Percentiles rank a stretch among this genome's conserved stretches.
Evolutionary conservation across 2,113 vertebrate species (phyloP).

Genomic region (Lipotes vexillifer): DNA sequence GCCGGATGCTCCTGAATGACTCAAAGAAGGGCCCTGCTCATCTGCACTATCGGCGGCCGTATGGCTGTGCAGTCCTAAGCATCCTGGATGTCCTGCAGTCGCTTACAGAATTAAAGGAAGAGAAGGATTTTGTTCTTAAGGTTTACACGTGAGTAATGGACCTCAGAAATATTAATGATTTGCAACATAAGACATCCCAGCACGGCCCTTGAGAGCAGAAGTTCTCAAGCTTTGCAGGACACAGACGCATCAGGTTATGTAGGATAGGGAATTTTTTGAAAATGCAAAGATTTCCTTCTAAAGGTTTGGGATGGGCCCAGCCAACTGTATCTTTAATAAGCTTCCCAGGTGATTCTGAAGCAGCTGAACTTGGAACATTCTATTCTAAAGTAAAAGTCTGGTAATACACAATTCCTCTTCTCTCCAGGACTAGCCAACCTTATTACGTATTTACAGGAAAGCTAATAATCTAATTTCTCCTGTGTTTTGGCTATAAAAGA

Average conservation of each 20-base stretch:
- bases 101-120: slow-evolving; percentile 93
- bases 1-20: slow-evolving; percentile 95
- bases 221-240: neutral
- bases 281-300: neutral
- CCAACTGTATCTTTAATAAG: neutral
- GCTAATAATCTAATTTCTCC: neutral
- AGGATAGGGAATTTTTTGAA: neutral
- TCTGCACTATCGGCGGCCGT: slow-evolving; percentile 92
- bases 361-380: neutral
- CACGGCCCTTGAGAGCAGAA: neutral
- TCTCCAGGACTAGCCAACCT: neutral
- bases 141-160: slow-evolving; percentile 93
- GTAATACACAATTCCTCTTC: neutral
- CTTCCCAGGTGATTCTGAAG: slow-evolving; percentile 7
- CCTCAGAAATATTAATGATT: neutral
- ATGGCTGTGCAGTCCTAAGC: slow-evolving; percentile 93
- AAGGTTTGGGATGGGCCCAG: neutral
- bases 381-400: neutral
- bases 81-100: slow-evolving; percentile 93
- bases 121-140: slow-evolving; percentile 98
- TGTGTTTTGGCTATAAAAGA: neutral
- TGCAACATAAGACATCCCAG: neutral
- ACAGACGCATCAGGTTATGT: neutral
- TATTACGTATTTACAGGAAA: slow-evolving; percentile 24
- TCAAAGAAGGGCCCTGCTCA: slow-evolving; percentile 95